Conservation (phyloP, 2,113 vertebrate genomes). For the Nesogale talazaci region DNA sequence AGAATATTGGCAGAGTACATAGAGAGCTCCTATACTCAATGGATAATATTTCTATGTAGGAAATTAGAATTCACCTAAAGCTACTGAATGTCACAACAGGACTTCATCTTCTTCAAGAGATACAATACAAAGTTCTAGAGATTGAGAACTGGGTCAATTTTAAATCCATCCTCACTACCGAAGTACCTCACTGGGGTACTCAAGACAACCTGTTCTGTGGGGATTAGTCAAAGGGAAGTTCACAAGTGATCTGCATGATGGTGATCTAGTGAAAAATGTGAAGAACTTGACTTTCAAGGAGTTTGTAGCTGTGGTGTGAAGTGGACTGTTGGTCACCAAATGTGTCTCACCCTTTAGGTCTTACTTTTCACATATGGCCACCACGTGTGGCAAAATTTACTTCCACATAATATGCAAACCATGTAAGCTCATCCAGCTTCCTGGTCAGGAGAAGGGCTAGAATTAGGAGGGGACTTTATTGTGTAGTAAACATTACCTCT, state of each 20-base stretch:
- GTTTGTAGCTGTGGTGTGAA: not conserved
- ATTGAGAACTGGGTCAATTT: not conserved
- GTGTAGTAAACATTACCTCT: constrained; percentile 42
- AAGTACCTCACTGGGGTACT: not conserved
- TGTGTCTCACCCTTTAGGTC: not conserved
- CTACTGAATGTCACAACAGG: no score
- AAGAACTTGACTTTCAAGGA: not conserved
- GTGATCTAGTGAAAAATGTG: not conserved
- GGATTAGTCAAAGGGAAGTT: not conserved
- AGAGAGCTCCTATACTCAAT: no score
- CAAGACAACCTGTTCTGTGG: not conserved
- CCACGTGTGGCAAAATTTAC: not conserved
- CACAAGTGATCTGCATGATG: not conserved
- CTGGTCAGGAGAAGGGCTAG: not conserved
- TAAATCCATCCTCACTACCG: not conserved
- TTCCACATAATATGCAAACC: not conserved
- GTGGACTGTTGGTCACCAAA: not conserved
- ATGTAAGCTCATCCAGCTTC: not conserved
- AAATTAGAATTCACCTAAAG: no score
- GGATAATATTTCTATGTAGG: no score
- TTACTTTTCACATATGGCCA: not conserved
- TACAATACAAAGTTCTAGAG: no score
- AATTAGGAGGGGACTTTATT: not conserved
- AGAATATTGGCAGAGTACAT: no score
- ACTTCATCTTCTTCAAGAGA: no score